Percentiles rank a stretch among this genome's conserved stretches.
These are phyloP conservation scores for Lytechinus variegatus DNA, from an alignment of 35 echinoderm and acorn worm genomes.

Conservation along the genomic window DNA sequence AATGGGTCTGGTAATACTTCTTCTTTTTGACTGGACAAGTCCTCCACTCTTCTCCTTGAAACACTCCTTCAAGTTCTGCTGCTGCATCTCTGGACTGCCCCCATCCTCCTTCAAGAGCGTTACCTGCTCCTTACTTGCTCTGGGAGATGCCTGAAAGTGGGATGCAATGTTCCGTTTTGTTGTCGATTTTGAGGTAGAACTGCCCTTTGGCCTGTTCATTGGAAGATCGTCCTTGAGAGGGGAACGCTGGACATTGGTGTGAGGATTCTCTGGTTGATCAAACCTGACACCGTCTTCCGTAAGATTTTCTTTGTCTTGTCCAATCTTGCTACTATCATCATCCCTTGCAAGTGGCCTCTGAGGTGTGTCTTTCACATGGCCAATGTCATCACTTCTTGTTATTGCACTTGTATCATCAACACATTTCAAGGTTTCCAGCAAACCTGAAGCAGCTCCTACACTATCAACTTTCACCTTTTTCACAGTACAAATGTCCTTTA, in stretches of 20 bases:
- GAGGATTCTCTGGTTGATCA: background rate
- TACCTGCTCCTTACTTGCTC: background rate
- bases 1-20: background rate
- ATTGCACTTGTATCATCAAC: background rate
- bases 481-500: background rate
- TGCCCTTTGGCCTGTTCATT: slow-evolving; percentile 11
- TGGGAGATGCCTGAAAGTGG: background rate
- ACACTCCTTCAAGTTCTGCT: slow-evolving; percentile 14
- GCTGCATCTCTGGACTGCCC: slow-evolving; percentile 16
- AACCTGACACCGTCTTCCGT: background rate
- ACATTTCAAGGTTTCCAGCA: background rate
- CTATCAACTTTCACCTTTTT: background rate
- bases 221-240: slow-evolving; percentile 29
- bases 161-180: slow-evolving; percentile 18
- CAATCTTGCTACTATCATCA: background rate
- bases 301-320: background rate
- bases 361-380: background rate
- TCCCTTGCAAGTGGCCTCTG: background rate
- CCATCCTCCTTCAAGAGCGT: background rate
- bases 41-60: background rate
- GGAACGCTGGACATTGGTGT: background rate
- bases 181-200: background rate
- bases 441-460: background rate
- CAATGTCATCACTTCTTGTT: background rate
- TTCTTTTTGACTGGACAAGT: slow-evolving; percentile 10